Conservation (phyloP, 1,140 invertebrate species). For the Teleopsis dalmanni region DNA sequence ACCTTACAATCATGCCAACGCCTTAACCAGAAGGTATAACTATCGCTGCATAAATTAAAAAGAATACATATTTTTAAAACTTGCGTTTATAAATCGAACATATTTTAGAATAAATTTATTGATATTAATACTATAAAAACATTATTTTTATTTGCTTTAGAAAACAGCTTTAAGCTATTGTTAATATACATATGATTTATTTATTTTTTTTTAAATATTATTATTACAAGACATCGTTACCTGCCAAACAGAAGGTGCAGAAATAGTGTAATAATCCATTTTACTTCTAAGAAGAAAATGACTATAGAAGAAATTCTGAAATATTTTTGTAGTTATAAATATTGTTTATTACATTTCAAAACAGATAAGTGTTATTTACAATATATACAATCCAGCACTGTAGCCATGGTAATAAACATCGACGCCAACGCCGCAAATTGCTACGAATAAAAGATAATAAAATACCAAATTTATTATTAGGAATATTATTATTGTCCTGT, state of each 20-base stretch:
- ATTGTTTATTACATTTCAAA: slow-evolving; percentile 5
- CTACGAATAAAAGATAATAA: slow-evolving; percentile 37
- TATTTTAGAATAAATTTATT: neutral
- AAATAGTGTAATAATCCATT: slow-evolving; percentile 40
- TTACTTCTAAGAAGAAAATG: slow-evolving; percentile 38
- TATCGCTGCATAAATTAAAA: slow-evolving; percentile 22
- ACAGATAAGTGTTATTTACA: slow-evolving; percentile 23
- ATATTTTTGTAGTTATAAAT: neutral
- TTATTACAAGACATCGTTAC: slow-evolving; percentile 19
- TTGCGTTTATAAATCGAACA: neutral
- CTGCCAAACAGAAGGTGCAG: slow-evolving; percentile 30
- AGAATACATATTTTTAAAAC: slow-evolving; percentile 16
- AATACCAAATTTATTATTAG: no score
- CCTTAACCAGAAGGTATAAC: slow-evolving; percentile 25
- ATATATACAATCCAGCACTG: slow-evolving; percentile 33
- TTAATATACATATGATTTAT: neutral
- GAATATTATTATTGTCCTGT: no score
- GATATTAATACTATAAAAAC: neutral
- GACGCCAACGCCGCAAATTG: slow-evolving; percentile 39
- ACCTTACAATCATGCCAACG: slow-evolving; percentile 24
- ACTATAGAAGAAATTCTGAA: slow-evolving; percentile 34
- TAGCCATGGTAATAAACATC: slow-evolving; percentile 39
- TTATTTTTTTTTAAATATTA: neutral
- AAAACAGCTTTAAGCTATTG: neutral
- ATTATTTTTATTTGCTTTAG: no score